Base-by-base conservation (phyloP, 2,113 vertebrate species). In the Coptodon bakossiorum region DNA sequence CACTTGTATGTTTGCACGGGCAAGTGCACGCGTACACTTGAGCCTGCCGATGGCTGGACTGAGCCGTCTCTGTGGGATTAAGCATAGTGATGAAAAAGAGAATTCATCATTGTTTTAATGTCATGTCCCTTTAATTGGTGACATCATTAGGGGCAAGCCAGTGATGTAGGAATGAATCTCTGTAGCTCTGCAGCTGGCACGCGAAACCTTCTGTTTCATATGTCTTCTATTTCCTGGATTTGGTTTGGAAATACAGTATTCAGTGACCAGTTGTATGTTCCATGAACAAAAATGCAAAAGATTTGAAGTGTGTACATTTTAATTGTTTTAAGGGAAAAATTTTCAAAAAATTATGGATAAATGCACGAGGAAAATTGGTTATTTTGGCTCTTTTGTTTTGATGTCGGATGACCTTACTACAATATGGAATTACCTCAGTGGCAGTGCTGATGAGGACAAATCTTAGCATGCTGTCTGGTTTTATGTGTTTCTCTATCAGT, bases 101-200 rank as follows among this genome's bases (percentile, higher is more conserved):
- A 66, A 63, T 31, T 81, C 50, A 56, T 40, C 59, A 50, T 68
- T 66, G 80, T 94, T 91, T 92, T 87, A 87, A 56, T 73, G 61
- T 86, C 63, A 83, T 91, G 90, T 92, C 91, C 78, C 92, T 94
- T 94, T 95, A 94, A 92, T 84, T 92, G 87, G 88, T 95, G 92
- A 94, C 93, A 94, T 94, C 93, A 95, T 90, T 85, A 88, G 38
- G 82, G 86, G 81, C 40, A 94, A 87, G 91, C 88, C 86, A 45
- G 89, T 86, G 86, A 91, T 91, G 83, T 68, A 73, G 48, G 82
- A 52, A 90, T 90, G 92, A 92, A 76, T 90, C 76, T 84, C 88
- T 90, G 53, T 71, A 68, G 92, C 83, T 92, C 85, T 93, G 90
- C 93, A 95, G 88, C 94, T 93, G 94, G 87, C 79, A 89, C 19